Evolutionary conservation across 2,888 invertebrate species (phyloP), one percentile per base, ranked within the genome.

Genomic region (Rhingia rostrata): DNA sequence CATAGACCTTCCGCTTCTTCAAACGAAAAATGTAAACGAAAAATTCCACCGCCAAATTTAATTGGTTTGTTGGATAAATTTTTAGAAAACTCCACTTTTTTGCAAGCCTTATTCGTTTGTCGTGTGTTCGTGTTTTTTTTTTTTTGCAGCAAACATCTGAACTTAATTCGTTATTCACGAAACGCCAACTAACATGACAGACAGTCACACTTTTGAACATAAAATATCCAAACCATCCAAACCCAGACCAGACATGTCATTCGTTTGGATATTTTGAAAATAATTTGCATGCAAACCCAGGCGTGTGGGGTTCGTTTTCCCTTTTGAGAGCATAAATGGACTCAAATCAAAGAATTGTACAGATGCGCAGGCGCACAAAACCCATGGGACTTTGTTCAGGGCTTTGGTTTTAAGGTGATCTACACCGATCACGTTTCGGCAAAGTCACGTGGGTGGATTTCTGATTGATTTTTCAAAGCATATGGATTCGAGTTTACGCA

Each of bases 121-220:
- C 12, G 10, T 41, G 41, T 47, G 7, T 10, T 10, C n/a, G 6
- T 12, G 45, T 14, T 45, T 22, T 22, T 47, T 64, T 39, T 14
- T 45, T 22, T 22, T 47, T 64, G 32, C 64, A 74, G 64, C 70
- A 64, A 47, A 67, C 72, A 77, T 72, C 78, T 82, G 49, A 63
- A 72, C 72, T 78, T 78, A 54, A 72, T 78, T 82, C 60, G 66
- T 49, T 72, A 82, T 82, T 77, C 82, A 82, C 61, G 78, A 66
- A 53, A 43, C 47, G 49, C 66, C 47, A 43, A 54, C 14, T 54
- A 66, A 72, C 66, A 82, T 72, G 72, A 60, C 66, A 67, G 72
- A 60, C 66, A 67, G 41, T 51, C 78, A 77, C 66, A 77, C 82
- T 82, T 82, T 70, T 54, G 56, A 47, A 58, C 60, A 80, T 35